A percentile compares a stretch with the other conserved stretches of the same genome.
Evolutionary conservation across 2,797 vertebrate species (phyloP).

Genomic region (Ptychadena robeensis): DNA sequence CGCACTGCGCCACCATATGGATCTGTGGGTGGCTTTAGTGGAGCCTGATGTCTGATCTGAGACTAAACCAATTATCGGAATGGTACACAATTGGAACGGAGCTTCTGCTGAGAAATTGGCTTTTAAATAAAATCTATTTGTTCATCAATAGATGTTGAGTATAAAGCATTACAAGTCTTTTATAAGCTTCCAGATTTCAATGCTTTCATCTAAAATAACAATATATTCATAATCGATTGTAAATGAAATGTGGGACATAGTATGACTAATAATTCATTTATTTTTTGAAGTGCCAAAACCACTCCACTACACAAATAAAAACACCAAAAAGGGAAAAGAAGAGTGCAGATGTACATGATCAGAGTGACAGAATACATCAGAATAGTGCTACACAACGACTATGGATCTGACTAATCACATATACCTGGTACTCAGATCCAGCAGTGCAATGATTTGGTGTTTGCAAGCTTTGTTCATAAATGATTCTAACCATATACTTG

Average conservation of each 20-base stretch:
- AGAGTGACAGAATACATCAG: no score
- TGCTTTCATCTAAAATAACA: slow-evolving; percentile 15
- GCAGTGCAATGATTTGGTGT: no score
- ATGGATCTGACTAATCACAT: not conserved
- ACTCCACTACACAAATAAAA: not conserved
- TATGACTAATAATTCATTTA: slow-evolving; percentile 6
- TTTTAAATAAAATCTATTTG: slow-evolving; percentile 6
- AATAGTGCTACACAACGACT: not conserved
- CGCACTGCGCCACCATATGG: not conserved
- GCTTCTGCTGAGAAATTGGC: not conserved
- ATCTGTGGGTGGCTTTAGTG: not conserved
- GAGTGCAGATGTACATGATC: not conserved
- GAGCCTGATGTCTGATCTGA: not conserved
- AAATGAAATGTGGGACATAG: slow-evolving; percentile 14
- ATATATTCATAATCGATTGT: slow-evolving; percentile 7
- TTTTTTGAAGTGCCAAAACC: not conserved
- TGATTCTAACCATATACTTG: no score
- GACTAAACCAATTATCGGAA: not conserved
- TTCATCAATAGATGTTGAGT: slow-evolving; percentile 13
- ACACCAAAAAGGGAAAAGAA: not conserved
- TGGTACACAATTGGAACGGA: not conserved
- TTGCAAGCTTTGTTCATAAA: no score
- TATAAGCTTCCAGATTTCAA: slow-evolving; percentile 10
- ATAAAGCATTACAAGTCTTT: slow-evolving; percentile 14
- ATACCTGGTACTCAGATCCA: no score